phyloP scores from a whole-genome alignment of 1,140 invertebrate genomes.

The Drosophila seguyi region DNA sequence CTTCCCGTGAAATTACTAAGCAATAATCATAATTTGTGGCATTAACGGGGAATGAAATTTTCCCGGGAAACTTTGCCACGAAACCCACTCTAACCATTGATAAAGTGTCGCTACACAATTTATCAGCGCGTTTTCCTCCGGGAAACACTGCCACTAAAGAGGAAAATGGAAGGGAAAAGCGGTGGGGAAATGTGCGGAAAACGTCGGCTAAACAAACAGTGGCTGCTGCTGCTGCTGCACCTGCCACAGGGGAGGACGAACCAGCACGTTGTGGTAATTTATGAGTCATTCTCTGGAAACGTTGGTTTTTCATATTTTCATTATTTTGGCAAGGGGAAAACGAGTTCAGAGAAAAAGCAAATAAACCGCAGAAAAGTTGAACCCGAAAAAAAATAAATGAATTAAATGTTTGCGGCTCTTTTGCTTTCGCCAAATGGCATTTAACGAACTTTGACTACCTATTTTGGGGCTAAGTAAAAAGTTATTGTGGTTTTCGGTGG shows the following conservation, averaged over 20 bases:
- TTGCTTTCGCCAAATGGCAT: constrained; percentile 28
- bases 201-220: constrained; percentile 27
- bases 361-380: constrained; percentile 63
- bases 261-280: constrained; percentile 68
- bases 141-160: constrained; percentile 2
- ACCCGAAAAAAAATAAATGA: constrained; percentile 10
- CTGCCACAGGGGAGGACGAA: constrained; percentile 58
- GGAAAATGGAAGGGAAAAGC: neutral
- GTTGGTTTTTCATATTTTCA: constrained; percentile 52
- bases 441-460: constrained; percentile 22
- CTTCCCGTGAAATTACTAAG: constrained; percentile 61
- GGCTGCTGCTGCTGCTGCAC: constrained; percentile 66
- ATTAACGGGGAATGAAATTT: constrained; percentile 50
- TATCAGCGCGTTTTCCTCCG: constrained; percentile 37
- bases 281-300: constrained; percentile 71
- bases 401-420: constrained; percentile 45
- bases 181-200: constrained; percentile 18
- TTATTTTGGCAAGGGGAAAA: constrained; percentile 45
- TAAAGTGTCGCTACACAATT: constrained; percentile 59
- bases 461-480: constrained; percentile 27
- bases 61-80: constrained; percentile 26
- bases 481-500: constrained; percentile 21
- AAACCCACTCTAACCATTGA: constrained; percentile 21
- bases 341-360: constrained; percentile 22
- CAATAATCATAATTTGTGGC: constrained; percentile 80